phyloP scores from a whole-genome alignment of 2,113 vertebrate species.

The Sceloporus undulatus region DNA sequence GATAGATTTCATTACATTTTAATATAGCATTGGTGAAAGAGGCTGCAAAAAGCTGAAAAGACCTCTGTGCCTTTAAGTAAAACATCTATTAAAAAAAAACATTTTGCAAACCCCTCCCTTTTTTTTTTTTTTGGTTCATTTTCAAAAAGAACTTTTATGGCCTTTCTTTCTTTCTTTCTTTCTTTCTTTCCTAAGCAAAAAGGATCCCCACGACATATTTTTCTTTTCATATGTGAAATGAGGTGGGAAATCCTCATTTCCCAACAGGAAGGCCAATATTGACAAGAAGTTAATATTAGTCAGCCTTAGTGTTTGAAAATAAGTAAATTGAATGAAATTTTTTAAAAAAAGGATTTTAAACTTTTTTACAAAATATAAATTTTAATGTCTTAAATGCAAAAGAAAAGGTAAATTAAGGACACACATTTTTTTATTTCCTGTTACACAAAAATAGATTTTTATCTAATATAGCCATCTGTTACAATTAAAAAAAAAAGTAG shows the following conservation, averaged over 20 bases:
- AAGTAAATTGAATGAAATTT: constrained; percentile 57
- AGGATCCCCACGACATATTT: constrained; percentile 75
- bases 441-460: neutral
- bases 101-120: constrained; percentile 5
- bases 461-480: neutral
- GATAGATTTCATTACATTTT: constrained; percentile 81
- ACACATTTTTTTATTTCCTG: neutral
- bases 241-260: constrained; percentile 89
- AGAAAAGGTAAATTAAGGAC: neutral
- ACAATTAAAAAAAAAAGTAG: neutral
- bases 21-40: constrained; percentile 66
- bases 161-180: constrained; percentile 41
- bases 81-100: constrained; percentile 74
- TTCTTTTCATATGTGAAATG: constrained; percentile 86
- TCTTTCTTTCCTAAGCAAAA: constrained; percentile 70
- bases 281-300: constrained; percentile 84
- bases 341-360: constrained; percentile 14
- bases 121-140: too few species aligned
- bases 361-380: neutral
- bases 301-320: constrained; percentile 65
- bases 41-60: constrained; percentile 52
- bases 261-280: constrained; percentile 85
- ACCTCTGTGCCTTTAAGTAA: constrained; percentile 79
- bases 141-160: constrained; percentile 27
- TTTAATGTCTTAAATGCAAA: neutral